Conservation (phyloP, 1,140 invertebrate species). For the Heterodera carotae region DNA sequence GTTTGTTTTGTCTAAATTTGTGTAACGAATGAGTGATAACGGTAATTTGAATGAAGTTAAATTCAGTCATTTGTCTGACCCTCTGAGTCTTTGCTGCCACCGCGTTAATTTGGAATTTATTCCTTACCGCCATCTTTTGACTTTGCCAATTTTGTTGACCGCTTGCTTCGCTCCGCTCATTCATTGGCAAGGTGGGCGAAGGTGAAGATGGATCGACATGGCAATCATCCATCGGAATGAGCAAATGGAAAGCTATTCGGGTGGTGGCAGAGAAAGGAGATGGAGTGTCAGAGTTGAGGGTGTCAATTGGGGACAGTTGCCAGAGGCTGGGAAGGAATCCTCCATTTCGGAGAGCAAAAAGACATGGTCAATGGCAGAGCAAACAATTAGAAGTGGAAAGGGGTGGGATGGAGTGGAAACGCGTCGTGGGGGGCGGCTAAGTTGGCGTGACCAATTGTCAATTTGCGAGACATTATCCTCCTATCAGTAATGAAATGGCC, state of each 20-base stretch:
- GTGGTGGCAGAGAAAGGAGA: not conserved
- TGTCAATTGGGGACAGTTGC: not conserved
- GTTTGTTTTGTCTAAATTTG: too few relatives aligned
- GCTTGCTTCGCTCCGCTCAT: not conserved
- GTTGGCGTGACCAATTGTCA: not conserved
- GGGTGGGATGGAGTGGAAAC: not conserved
- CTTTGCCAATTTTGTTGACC: not conserved
- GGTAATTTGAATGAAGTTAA: too few relatives aligned
- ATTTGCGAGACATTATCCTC: not conserved
- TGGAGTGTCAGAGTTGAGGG: not conserved
- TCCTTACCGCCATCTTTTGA: not conserved
- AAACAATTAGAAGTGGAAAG: not conserved
- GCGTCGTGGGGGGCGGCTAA: too few relatives aligned
- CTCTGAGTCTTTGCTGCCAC: too few relatives aligned
- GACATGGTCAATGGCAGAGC: not conserved
- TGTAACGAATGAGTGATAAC: too few relatives aligned
- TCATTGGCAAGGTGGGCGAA: not conserved
- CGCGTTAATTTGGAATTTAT: too few relatives aligned
- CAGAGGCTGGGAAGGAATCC: not conserved
- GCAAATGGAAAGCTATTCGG: not conserved
- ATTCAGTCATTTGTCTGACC: too few relatives aligned
- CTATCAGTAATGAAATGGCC: not conserved
- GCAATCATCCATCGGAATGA: too few relatives aligned
- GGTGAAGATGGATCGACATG: not conserved
- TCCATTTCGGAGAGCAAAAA: not conserved